These are phyloP conservation scores for Parasteatoda tepidariorum DNA, from an alignment of 1,140 invertebrate species.

Conservation along the genomic window DNA sequence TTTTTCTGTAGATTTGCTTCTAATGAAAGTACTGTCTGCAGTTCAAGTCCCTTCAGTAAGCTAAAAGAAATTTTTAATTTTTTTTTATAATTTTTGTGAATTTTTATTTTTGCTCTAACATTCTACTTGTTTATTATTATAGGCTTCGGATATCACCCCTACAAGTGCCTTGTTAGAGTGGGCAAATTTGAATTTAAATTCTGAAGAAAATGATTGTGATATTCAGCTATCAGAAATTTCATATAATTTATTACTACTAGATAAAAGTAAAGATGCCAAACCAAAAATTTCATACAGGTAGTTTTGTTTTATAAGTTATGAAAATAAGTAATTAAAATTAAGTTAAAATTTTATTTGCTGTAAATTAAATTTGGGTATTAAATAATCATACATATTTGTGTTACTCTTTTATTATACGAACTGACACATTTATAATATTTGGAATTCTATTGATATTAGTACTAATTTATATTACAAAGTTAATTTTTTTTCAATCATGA, in stretches of 20 bases:
- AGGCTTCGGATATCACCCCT: slow-evolving; percentile 41
- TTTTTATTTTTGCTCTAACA: background rate
- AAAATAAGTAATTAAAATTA: no score
- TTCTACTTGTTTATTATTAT: background rate
- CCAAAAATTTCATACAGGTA: slow-evolving; percentile 28
- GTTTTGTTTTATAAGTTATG: background rate
- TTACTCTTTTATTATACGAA: no score
- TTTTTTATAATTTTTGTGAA: background rate
- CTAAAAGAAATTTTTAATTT: background rate
- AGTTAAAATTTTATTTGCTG: no score
- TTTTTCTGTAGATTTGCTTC: slow-evolving; percentile 60
- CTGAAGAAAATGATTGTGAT: slow-evolving; percentile 32
- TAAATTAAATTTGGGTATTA: no score
- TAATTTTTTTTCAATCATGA: no score
- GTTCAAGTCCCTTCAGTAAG: slow-evolving; percentile 34
- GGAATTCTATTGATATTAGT: no score
- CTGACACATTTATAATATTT: no score
- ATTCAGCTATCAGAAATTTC: slow-evolving; percentile 7
- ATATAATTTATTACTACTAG: slow-evolving; percentile 36
- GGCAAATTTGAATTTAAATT: slow-evolving; percentile 6
- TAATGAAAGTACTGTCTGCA: slow-evolving; percentile 12
- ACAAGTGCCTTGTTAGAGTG: slow-evolving; percentile 53
- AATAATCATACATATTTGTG: no score
- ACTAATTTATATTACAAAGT: no score
- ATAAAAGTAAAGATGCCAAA: slow-evolving; percentile 41